Percentiles rank a stretch among this genome's conserved stretches.
Conservation (phyloP, 2,888 invertebrate genomes). For the Pasiphila rectangulata region DNA sequence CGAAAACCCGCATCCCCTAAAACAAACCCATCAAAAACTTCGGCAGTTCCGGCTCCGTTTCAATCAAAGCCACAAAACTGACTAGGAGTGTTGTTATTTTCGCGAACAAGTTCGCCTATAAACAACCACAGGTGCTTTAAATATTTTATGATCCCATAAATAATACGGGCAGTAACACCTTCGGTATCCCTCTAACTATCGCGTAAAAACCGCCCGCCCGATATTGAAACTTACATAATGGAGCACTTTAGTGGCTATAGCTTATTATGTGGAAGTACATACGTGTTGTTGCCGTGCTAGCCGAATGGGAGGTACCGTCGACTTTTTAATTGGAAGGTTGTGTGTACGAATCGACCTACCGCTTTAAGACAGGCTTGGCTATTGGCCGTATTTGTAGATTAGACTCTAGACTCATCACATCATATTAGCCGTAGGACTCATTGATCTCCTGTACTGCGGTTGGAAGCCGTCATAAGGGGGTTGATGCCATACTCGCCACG, state of each 20-base stretch:
- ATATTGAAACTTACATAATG: constrained; percentile 26
- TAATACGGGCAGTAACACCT: constrained; percentile 39
- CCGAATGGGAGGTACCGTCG: too few relatives aligned
- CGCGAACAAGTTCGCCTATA: constrained; percentile 39
- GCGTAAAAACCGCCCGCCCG: constrained; percentile 39
- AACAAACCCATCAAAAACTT: constrained; percentile 4
- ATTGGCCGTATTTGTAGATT: too few relatives aligned
- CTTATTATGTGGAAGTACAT: too few relatives aligned
- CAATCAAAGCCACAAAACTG: constrained; percentile 21
- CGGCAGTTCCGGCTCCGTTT: constrained; percentile 8
- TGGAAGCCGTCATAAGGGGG: too few relatives aligned
- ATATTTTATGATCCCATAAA: constrained; percentile 62
- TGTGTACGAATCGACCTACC: too few relatives aligned
- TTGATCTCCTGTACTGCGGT: too few relatives aligned
- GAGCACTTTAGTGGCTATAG: constrained; percentile 18
- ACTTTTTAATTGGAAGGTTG: too few relatives aligned
- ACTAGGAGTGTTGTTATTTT: constrained; percentile 29
- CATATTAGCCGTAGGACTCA: too few relatives aligned
- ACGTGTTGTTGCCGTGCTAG: too few relatives aligned
- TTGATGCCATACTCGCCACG: too few relatives aligned
- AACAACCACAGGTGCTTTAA: constrained; percentile 60
- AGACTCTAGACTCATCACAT: too few relatives aligned
- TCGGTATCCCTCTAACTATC: constrained; percentile 38
- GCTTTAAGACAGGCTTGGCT: too few relatives aligned
- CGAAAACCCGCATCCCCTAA: not conserved